These are phyloP conservation scores for Beroe forskalii DNA, from an alignment of 37 sponge, comb jelly and placozoan genomes.

Conservation along the genomic window DNA sequence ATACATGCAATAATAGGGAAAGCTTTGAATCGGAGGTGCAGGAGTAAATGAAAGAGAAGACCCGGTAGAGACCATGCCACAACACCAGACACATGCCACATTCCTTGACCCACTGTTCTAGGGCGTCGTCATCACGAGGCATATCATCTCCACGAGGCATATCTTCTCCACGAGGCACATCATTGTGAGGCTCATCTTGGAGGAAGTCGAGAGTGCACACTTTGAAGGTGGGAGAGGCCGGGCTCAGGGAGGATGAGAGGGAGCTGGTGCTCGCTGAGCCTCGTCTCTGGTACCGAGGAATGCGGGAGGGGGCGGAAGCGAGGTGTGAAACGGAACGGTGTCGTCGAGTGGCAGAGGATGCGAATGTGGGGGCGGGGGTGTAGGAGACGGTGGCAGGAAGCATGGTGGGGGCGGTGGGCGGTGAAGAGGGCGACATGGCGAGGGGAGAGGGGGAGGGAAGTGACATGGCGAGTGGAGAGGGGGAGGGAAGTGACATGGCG, in stretches of 20 bases:
- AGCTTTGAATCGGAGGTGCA: too few species aligned
- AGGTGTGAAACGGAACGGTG: neutral
- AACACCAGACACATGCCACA: too few species aligned
- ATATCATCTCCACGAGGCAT: too few species aligned
- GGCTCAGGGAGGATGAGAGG: neutral
- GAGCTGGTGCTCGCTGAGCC: neutral
- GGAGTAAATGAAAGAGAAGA: too few species aligned
- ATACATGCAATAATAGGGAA: too few species aligned
- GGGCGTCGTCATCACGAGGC: too few species aligned
- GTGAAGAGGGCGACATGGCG: neutral
- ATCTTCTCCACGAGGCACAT: too few species aligned
- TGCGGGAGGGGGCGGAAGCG: neutral
- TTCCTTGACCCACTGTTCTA: too few species aligned
- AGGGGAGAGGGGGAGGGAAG: neutral
- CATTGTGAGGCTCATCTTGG: too few species aligned
- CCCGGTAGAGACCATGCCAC: too few species aligned
- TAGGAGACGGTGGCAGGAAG: neutral
- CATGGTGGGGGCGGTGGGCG: neutral
- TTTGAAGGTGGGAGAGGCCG: neutral
- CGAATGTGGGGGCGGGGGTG: neutral
- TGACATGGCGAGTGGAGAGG: neutral
- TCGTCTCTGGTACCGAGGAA: neutral
- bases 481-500: neutral
- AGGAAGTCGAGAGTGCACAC: neutral
- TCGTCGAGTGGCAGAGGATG: neutral